phyloP scores from a whole-genome alignment of 2,888 invertebrate species.

The Dysmachus trigonus region DNA sequence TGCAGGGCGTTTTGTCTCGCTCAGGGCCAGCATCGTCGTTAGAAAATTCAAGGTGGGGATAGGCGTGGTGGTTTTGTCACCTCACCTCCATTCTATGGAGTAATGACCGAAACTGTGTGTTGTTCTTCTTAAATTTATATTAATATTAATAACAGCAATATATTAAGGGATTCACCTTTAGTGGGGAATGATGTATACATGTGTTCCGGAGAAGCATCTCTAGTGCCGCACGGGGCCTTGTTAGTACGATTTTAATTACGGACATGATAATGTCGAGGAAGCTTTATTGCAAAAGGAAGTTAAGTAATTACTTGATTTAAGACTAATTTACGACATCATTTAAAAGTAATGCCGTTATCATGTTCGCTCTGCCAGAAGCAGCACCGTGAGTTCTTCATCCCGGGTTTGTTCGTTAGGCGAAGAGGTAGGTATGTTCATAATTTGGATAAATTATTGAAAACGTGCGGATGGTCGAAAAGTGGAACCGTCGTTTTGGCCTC shows the following conservation, averaged over 20 bases:
- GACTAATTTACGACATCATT: slow-evolving; percentile 49
- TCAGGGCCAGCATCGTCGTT: not conserved
- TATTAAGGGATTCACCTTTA: slow-evolving; percentile 47
- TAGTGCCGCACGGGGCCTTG: slow-evolving; percentile 15
- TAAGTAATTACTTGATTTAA: slow-evolving; percentile 51
- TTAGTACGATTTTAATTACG: slow-evolving; percentile 49
- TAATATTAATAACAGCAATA: slow-evolving; percentile 50
- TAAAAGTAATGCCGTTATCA: slow-evolving; percentile 50
- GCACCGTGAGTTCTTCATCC: not conserved
- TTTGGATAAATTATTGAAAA: slow-evolving; percentile 34
- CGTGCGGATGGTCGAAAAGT: not conserved
- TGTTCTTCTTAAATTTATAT: slow-evolving; percentile 50
- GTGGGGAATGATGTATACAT: slow-evolving; percentile 48
- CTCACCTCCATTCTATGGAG: not conserved
- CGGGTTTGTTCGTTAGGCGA: not conserved
- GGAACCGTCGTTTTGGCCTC: not conserved
- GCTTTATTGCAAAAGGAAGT: slow-evolving; percentile 48
- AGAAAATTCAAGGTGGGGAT: not conserved
- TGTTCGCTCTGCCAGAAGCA: slow-evolving; percentile 42
- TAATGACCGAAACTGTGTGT: slow-evolving; percentile 32
- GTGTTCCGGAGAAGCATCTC: slow-evolving; percentile 36
- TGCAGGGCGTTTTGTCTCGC: not conserved
- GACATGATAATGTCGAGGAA: slow-evolving; percentile 48
- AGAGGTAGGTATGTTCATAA: not conserved
- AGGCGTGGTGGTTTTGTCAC: not conserved